A percentile compares a stretch with the other conserved stretches of the same genome.
These are phyloP conservation scores for Antrozous pallidus DNA, from an alignment of 2,797 vertebrate genomes.

Conservation along the genomic window DNA sequence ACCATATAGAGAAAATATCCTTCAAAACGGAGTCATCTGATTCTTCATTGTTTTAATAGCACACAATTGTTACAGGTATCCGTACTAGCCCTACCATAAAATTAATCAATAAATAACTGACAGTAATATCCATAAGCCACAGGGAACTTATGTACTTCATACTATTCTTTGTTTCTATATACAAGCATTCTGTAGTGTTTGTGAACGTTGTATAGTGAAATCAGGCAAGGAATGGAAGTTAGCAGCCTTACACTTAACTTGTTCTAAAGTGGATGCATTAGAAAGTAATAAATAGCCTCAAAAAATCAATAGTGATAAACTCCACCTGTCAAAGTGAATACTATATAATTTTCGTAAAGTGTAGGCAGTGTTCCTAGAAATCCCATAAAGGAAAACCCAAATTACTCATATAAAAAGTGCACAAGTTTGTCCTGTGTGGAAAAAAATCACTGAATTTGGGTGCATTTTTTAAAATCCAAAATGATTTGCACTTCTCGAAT, in stretches of 20 bases:
- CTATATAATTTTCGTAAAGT: not conserved
- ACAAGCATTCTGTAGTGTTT: constrained; percentile 19
- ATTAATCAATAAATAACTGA: constrained; percentile 72
- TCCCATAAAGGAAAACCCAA: not conserved
- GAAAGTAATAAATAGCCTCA: constrained; percentile 65
- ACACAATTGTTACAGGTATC: not conserved
- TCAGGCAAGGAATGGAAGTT: constrained; percentile 22
- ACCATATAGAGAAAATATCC: constrained; percentile 52
- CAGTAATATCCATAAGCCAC: constrained; percentile 43
- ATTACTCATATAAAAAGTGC: constrained; percentile 50
- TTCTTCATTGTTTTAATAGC: constrained; percentile 53
- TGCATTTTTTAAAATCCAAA: constrained; percentile 57
- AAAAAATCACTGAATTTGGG: constrained; percentile 58
- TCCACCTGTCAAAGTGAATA: constrained; percentile 5
- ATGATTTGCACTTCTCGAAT: constrained; percentile 66
- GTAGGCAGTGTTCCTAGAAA: not conserved
- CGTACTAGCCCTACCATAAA: constrained; percentile 37
- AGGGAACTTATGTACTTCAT: not conserved
- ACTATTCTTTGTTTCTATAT: constrained; percentile 63
- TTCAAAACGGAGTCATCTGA: constrained; percentile 72
- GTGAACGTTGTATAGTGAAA: not conserved
- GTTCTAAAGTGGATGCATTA: constrained; percentile 36
- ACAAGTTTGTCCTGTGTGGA: constrained; percentile 64
- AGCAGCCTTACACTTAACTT: constrained; percentile 62
- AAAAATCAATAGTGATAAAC: not conserved